Evolutionary conservation across 92 coral and sea anemone species (phyloP), one percentile per base, ranked within the genome.

Genomic region (Parazoanthus darwini): DNA sequence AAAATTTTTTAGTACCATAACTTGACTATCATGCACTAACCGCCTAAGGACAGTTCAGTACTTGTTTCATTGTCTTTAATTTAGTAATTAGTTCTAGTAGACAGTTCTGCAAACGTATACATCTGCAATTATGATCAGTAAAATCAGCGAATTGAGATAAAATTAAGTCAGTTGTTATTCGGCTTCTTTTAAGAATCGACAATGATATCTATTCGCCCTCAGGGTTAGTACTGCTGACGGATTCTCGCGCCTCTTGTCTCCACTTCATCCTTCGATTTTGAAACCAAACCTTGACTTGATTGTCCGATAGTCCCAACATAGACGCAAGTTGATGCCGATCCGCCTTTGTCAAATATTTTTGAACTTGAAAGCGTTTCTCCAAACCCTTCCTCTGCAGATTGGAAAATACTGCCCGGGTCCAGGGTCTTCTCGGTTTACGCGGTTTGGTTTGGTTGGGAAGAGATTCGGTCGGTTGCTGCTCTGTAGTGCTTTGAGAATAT

Each of bases 341-440:
- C 37, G 98, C 98, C 89, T 96, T 96, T 66, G 98, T 96, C 76
- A 96, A 72, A 85, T 96, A 96, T 85, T 96, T 96, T 82, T 96
- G 98, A 26, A 94, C 98, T 81, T 96, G 95, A 82, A 96, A 96
- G 14, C 98, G 92, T 88, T 96, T 96, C 80, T 96, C 98, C 26
- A 96, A 93, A 22, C 98, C 98, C 80, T 96, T 96, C 4, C 98
- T 97, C 77, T 96, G 98, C 26, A 96, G 93, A 89, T 93, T 94
- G 54, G 98, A 96, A 82, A 96, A 96, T 11, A 96, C 98, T 26
- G 98, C 98, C 83, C 98, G 96, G 33, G 98, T 96, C 98, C 98
- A 96, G 86, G 98, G 98, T 89, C 98, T 94, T 6, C 98, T 94
- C 18, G 98, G 93, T 82, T 92, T 89, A 66, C 98, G 98, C 79